Evolutionary conservation across 2,888 invertebrate species (phyloP).

Genomic region (Drosophila bunnanda): DNA sequence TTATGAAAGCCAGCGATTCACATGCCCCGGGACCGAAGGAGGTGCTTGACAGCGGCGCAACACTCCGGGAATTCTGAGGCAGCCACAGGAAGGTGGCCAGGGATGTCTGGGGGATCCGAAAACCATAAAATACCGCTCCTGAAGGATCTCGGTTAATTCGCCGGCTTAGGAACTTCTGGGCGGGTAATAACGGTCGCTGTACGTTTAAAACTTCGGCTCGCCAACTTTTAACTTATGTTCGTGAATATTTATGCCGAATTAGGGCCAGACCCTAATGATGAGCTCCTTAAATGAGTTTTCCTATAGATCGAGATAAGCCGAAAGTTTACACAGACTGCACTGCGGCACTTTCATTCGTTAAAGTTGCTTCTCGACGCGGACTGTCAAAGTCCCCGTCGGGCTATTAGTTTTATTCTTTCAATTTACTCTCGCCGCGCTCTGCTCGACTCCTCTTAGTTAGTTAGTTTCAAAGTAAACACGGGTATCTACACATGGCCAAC

Average conservation of each 20-base stretch:
- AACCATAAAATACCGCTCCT: conserved; percentile 18
- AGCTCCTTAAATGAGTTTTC: conserved; percentile 40
- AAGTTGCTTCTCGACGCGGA: conserved; percentile 11
- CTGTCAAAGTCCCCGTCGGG: conserved; percentile 28
- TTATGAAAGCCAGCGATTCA: conserved; percentile 26
- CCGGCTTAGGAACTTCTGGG: conserved; percentile 22
- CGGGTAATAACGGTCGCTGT: conserved; percentile 19
- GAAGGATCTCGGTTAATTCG: conserved; percentile 8
- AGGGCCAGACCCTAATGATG: conserved; percentile 25
- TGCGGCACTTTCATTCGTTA: conserved; percentile 34
- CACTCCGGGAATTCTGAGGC: not conserved
- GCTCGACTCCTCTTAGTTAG: conserved; percentile 47
- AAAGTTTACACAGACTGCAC: conserved; percentile 18
- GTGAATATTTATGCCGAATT: conserved; percentile 27
- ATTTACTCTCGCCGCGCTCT: conserved; percentile 40
- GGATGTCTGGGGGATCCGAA: conserved; percentile 7
- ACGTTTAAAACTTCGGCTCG: conserved; percentile 25
- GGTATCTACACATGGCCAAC: conserved; percentile 46
- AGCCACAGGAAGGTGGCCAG: not conserved
- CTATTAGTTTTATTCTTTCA: conserved; percentile 60
- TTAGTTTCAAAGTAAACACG: conserved; percentile 63
- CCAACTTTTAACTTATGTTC: conserved; percentile 27
- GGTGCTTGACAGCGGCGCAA: conserved; percentile 18
- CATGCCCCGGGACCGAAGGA: not conserved
- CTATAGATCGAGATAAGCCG: conserved; percentile 44